Percentiles rank a stretch among this genome's conserved stretches.
Conservation (phyloP, 2,797 vertebrate genomes). For the Nannoperca australis region DNA sequence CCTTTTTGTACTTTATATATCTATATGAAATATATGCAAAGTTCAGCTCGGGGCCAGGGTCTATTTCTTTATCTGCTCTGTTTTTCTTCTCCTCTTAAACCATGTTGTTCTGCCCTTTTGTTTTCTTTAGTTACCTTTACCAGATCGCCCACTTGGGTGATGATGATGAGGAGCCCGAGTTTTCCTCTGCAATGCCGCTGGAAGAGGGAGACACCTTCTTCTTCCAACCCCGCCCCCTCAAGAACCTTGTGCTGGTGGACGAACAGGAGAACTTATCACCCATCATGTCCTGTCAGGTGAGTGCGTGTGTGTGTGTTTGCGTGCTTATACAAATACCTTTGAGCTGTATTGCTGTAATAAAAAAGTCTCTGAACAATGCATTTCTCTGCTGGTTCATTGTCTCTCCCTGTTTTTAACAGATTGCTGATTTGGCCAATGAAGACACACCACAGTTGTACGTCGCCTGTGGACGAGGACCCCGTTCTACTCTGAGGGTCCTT, state of each 20-base stretch:
- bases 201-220: constrained; percentile 99
- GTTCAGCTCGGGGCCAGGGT: too few relatives aligned
- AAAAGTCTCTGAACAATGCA: not conserved
- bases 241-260: constrained; percentile 97
- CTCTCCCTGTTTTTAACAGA: constrained; percentile 74
- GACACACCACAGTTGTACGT: constrained; percentile 98
- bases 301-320: not conserved
- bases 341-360: not conserved
- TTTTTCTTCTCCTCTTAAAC: not conserved
- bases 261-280: constrained; percentile 98
- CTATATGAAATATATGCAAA: too few relatives aligned
- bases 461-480: constrained; percentile 94
- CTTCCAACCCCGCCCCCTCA: constrained; percentile 96
- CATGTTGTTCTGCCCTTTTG: not conserved
- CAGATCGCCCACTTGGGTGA: constrained; percentile 99
- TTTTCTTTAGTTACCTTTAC: constrained; percentile 91
- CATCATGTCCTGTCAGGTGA: constrained; percentile 96
- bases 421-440: constrained; percentile 98
- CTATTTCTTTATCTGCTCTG: not conserved
- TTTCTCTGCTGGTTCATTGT: not conserved
- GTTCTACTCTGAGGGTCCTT: constrained; percentile 94
- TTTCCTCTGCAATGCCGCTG: constrained; percentile 98
- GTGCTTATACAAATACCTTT: not conserved
- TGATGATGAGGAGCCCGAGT: constrained; percentile 98
- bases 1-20: not conserved